These are phyloP conservation scores for Spialia ferax DNA, from an alignment of 2,888 invertebrate genomes.

Conservation along the genomic window DNA sequence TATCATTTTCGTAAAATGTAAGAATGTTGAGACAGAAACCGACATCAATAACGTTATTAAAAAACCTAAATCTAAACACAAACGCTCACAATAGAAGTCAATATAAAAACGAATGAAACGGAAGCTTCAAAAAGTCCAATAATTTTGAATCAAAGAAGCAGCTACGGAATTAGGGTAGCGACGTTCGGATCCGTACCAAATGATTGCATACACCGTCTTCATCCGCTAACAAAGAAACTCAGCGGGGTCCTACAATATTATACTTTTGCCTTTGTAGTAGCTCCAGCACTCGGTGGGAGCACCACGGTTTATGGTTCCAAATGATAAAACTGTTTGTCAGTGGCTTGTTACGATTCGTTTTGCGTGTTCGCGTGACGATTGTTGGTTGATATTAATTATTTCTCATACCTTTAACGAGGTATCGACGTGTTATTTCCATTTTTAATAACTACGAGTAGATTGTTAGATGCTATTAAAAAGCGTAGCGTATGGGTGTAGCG, in stretches of 20 bases:
- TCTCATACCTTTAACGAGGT: conserved; percentile 71
- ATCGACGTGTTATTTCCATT: conserved; percentile 55
- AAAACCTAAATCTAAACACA: conserved; percentile 25
- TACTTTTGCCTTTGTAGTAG: conserved; percentile 83
- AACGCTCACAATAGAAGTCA: conserved; percentile 34
- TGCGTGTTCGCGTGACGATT: conserved; percentile 75
- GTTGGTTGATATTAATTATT: conserved; percentile 55
- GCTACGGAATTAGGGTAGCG: conserved; percentile 82
- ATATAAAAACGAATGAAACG: conserved; percentile 62
- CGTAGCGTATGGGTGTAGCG: neutral
- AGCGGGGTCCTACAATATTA: conserved; percentile 85
- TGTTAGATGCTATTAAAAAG: neutral
- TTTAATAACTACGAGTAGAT: conserved; percentile 31
- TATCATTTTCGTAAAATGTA: too few species aligned
- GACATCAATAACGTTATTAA: neutral
- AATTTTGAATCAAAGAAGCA: conserved; percentile 82
- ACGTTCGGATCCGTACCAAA: conserved; percentile 80
- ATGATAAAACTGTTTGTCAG: conserved; percentile 86
- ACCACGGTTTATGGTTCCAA: conserved; percentile 85
- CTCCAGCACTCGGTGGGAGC: conserved; percentile 68
- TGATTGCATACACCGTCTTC: conserved; percentile 83
- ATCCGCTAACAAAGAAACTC: conserved; percentile 81
- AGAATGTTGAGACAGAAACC: neutral
- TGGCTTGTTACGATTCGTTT: conserved; percentile 77
- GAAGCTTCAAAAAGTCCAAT: conserved; percentile 78